Conservation (phyloP, 1,140 invertebrate species). For the Kradibia gibbosae region DNA sequence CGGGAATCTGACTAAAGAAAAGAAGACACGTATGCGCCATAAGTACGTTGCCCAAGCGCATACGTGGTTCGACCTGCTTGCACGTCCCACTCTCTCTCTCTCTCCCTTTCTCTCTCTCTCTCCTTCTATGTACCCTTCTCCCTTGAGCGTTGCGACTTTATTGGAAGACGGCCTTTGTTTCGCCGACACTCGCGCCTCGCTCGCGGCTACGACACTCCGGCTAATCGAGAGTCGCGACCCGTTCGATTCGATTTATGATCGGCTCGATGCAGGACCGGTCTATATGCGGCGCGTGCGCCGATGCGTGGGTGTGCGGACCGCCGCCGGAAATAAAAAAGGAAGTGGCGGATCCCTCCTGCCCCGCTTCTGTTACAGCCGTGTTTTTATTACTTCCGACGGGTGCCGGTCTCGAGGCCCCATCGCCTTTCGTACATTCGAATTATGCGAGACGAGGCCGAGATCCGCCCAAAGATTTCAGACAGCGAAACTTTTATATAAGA, state of each 20-base stretch:
- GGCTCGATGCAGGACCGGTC: not conserved
- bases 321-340: not conserved
- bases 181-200: not conserved
- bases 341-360: not conserved
- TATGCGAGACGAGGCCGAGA: not conserved
- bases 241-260: constrained; percentile 35
- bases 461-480: not conserved
- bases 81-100: not conserved
- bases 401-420: not conserved
- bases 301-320: not conserved
- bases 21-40: constrained; percentile 33
- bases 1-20: not conserved
- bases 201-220: not conserved
- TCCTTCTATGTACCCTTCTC: not conserved
- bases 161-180: constrained; percentile 23
- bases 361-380: not conserved
- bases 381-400: not conserved
- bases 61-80: constrained; percentile 61
- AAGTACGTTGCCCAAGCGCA: constrained; percentile 38
- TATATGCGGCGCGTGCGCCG: not conserved
- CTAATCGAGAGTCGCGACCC: constrained; percentile 36
- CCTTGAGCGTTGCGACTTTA: constrained; percentile 14
- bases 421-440: not conserved
- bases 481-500: too few species aligned
- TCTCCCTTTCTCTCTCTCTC: constrained; percentile 1